Conservation (phyloP, 2,888 invertebrate species). For the Laothoe populi region DNA sequence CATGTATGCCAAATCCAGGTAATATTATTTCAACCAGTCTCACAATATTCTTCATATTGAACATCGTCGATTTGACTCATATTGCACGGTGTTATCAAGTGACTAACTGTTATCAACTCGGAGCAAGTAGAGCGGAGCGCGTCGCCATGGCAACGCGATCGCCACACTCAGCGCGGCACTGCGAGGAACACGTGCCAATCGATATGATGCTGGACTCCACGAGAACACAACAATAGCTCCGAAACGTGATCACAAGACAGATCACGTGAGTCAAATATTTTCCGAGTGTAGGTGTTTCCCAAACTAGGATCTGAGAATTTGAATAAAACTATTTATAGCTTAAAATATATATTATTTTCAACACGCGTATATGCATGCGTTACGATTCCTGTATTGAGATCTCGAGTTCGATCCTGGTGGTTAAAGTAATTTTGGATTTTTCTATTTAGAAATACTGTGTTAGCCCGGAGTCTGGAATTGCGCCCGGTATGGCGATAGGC, state of each 20-base stretch:
- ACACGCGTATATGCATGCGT: too few relatives aligned
- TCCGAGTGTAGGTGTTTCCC: too few relatives aligned
- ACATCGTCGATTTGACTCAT: not conserved
- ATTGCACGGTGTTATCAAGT: not conserved
- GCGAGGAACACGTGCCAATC: not conserved
- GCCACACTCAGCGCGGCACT: not conserved
- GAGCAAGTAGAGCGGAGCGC: conserved; percentile 20
- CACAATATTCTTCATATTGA: not conserved
- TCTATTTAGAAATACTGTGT: too few relatives aligned
- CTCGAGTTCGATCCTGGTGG: too few relatives aligned
- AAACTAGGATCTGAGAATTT: too few relatives aligned
- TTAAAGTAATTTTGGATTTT: too few relatives aligned
- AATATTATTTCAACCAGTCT: not conserved
- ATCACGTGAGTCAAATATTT: too few relatives aligned
- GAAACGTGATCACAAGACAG: not conserved
- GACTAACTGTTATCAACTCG: conserved; percentile 15
- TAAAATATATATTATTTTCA: too few relatives aligned
- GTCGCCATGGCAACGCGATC: conserved; percentile 12
- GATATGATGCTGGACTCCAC: not conserved
- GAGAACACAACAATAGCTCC: not conserved
- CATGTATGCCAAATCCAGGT: not conserved
- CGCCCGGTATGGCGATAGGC: too few relatives aligned
- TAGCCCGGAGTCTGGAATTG: too few relatives aligned
- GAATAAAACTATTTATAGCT: too few relatives aligned
- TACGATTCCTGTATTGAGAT: too few relatives aligned